These are phyloP conservation scores for Channa maculata DNA, from an alignment of 2,113 vertebrate species.

Conservation along the genomic window DNA sequence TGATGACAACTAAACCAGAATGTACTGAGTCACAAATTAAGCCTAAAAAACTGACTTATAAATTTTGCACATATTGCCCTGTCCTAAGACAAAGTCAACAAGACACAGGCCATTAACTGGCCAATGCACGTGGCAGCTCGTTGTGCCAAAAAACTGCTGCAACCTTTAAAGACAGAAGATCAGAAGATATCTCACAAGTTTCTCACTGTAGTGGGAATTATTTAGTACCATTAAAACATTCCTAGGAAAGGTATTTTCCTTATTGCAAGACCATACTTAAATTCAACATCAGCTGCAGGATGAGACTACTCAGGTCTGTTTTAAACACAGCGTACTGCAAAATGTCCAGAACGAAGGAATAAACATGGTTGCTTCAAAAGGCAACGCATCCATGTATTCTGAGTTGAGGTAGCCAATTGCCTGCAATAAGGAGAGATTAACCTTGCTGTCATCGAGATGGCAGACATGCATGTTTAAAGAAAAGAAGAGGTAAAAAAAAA, in stretches of 20 bases:
- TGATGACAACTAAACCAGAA: too few species aligned
- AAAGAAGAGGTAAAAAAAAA: slow-evolving; percentile 9
- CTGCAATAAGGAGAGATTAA: slow-evolving; percentile 80
- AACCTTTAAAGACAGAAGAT: slow-evolving; percentile 13
- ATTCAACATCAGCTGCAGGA: not conserved
- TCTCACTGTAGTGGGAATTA: not conserved
- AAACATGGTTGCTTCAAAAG: slow-evolving; percentile 12
- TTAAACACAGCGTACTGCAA: not conserved
- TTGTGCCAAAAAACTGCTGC: not conserved
- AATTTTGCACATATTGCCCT: too few species aligned
- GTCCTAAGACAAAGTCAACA: not conserved
- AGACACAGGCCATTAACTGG: not conserved
- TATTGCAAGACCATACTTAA: not conserved
- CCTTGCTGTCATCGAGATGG: slow-evolving; percentile 79
- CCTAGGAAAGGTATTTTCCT: not conserved
- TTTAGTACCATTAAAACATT: not conserved
- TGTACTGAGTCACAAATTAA: too few species aligned
- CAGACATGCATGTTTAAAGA: slow-evolving; percentile 55
- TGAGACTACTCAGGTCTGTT: not conserved
- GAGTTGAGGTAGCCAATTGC: slow-evolving; percentile 47
- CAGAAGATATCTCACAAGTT: not conserved
- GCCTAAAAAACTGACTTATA: too few species aligned
- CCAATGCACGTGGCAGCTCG: slow-evolving; percentile 2
- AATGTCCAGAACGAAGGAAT: not conserved
- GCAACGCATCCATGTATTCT: slow-evolving; percentile 40